Evolutionary conservation across 2,113 vertebrate genomes (phyloP).

Genomic region (Petrocephalus zakoni): DNA sequence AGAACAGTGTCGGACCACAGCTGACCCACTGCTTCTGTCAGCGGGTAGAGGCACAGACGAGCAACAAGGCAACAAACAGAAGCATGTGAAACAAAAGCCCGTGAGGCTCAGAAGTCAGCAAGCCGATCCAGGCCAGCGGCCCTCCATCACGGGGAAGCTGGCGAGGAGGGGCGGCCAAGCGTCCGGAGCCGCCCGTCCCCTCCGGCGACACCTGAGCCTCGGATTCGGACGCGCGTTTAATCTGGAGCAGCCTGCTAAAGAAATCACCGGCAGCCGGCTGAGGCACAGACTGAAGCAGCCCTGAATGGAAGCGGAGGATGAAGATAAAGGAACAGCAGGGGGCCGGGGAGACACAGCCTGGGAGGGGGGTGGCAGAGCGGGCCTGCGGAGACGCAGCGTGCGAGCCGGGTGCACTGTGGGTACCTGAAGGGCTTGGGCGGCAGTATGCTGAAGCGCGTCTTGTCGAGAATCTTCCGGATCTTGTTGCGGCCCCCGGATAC

Average conservation of each 20-base stretch:
- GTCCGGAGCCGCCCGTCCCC: not conserved
- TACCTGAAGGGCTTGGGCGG: slow-evolving; percentile 94
- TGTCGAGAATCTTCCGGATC: slow-evolving; percentile 94
- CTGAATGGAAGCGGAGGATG: not conserved
- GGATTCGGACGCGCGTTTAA: not conserved
- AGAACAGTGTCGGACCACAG: not conserved
- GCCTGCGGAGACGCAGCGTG: not conserved
- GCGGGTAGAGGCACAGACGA: not conserved
- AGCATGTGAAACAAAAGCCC: too few relatives aligned
- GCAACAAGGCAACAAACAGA: too few relatives aligned
- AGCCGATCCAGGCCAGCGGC: too few relatives aligned
- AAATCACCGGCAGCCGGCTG: not conserved
- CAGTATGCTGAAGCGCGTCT: slow-evolving; percentile 91
- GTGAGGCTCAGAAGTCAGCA: too few relatives aligned
- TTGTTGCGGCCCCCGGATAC: slow-evolving; percentile 89
- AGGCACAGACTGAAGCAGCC: not conserved
- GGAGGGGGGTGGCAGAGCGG: not conserved
- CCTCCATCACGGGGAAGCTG: not conserved
- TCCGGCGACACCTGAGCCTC: not conserved
- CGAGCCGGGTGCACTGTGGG: not conserved
- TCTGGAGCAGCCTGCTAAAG: not conserved
- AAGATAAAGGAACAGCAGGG: not conserved
- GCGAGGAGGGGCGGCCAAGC: not conserved
- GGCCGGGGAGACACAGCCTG: not conserved
- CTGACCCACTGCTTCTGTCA: not conserved